Base-by-base conservation (phyloP, 2,888 invertebrate genomes). In the Agapostemon virescens region DNA sequence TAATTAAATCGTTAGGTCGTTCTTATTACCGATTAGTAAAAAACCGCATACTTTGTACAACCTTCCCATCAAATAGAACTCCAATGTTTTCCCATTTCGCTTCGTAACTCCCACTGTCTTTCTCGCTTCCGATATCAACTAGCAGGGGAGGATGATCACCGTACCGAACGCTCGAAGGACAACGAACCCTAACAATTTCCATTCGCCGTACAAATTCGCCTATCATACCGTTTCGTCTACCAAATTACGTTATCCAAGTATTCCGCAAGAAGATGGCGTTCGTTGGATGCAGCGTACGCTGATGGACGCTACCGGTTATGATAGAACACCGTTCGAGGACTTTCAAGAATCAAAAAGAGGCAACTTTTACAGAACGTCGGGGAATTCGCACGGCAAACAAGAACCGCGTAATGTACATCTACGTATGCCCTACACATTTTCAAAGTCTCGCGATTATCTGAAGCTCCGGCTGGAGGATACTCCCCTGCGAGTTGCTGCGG, bases 31-130 rank as follows among this genome's bases (percentile, higher is more conserved):
- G 55, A 77, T 79, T 67, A 77, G 49, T 70, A 69, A 38, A 70
- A 71, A 67, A 17, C 40, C 38, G 55, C 55, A 66, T 63, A 63
- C 69, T 77, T 42, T 67, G 66, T 79, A 79, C 49, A 77, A 26
- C 15, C 40, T 52, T 49, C n/a, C 55, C 61, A 61, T 61, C 33
- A 61, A 33, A 33, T 33, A 17, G 17, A 61, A 61, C 61, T 33
- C 33, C 11, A 55, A 55, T 55, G 55, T 20, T 33, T 61, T 33
- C 30, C 61, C 55, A 30, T 33, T 33, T 61, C 11, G 33, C 9
- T 33, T 61, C 33, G n/a, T n/a, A n/a, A n/a, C n/a, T 58, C 30
- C 33, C 58, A 20, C 58, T 33, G 61, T 33, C 11, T 61, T 33
- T 61, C 33, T 9, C 9, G 20, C 20, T 61, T 33, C 61, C 33